These are phyloP conservation scores for Mactromeris polynyma DNA, from an alignment of 2,888 invertebrate genomes.

Conservation along the genomic window DNA sequence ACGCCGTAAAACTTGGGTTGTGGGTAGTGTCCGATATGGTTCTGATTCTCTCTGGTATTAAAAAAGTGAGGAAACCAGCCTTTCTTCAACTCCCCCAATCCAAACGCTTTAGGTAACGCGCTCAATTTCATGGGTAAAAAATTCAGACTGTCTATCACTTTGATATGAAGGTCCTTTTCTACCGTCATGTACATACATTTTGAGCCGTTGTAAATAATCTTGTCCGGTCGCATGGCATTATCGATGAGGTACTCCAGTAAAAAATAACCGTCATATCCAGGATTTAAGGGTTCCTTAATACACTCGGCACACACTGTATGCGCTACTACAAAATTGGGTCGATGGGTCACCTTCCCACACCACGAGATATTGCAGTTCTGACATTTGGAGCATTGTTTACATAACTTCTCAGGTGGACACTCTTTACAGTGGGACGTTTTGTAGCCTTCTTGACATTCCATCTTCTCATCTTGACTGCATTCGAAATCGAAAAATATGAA, in stretches of 20 bases:
- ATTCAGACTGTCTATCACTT: constrained; percentile 30
- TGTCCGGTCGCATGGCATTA: constrained; percentile 44
- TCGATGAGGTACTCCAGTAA: constrained; percentile 61
- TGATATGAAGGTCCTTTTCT: not conserved
- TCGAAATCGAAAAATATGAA: constrained; percentile 56
- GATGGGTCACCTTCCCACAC: constrained; percentile 46
- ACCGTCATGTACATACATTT: not conserved
- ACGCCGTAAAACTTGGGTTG: constrained; percentile 39
- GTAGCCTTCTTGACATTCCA: constrained; percentile 35
- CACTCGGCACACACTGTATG: constrained; percentile 40
- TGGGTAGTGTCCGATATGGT: constrained; percentile 56
- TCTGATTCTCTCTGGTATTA: constrained; percentile 57
- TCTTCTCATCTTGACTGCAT: constrained; percentile 48
- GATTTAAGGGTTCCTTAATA: not conserved
- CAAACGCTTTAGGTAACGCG: constrained; percentile 60
- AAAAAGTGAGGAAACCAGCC: constrained; percentile 65
- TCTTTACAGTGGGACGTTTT: constrained; percentile 33
- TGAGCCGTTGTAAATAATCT: constrained; percentile 19
- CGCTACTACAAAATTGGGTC: constrained; percentile 45
- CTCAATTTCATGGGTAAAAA: constrained; percentile 63
- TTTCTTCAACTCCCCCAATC: constrained; percentile 58
- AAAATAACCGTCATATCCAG: constrained; percentile 53
- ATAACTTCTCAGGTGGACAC: no score
- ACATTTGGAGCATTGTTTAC: constrained; percentile 6
- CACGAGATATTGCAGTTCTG: constrained; percentile 19